phyloP scores from a whole-genome alignment of 2,888 invertebrate genomes.

The Tolmerus cingulatus region DNA sequence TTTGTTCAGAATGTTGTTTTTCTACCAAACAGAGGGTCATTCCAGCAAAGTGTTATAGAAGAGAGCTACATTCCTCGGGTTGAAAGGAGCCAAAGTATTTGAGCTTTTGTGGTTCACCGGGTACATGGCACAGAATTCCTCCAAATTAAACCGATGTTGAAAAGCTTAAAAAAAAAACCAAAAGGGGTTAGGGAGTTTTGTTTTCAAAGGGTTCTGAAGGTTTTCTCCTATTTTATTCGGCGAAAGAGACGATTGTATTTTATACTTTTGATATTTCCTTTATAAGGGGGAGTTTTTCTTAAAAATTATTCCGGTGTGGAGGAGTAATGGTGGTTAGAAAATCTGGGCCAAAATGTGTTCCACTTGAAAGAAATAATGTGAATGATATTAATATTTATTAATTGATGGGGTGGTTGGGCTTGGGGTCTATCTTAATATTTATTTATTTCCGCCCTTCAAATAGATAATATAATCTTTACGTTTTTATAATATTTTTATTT shows the following conservation, averaged over 20 bases:
- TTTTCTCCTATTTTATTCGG: not conserved
- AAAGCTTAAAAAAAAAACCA: not conserved
- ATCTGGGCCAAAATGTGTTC: not conserved
- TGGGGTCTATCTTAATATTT: not conserved
- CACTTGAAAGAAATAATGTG: not conserved
- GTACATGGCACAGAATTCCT: not conserved
- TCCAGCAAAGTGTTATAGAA: not conserved
- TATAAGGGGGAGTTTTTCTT: not conserved
- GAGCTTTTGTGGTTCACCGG: not conserved
- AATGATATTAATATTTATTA: too few relatives aligned
- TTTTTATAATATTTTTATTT: not conserved
- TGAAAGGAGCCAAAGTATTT: not conserved
- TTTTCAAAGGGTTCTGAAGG: not conserved
- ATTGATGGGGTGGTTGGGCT: too few relatives aligned
- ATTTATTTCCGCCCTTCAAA: not conserved
- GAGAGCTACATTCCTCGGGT: not conserved
- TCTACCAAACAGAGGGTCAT: not conserved
- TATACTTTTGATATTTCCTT: not conserved
- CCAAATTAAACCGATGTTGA: not conserved
- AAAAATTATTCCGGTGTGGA: not conserved
- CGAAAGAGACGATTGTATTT: not conserved
- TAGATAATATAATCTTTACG: not conserved
- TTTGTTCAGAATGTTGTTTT: not conserved
- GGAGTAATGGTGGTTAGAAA: not conserved
- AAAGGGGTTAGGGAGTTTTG: not conserved